Conservation (phyloP, 1,140 invertebrate species). For the Anoplolepis gracilipes region DNA sequence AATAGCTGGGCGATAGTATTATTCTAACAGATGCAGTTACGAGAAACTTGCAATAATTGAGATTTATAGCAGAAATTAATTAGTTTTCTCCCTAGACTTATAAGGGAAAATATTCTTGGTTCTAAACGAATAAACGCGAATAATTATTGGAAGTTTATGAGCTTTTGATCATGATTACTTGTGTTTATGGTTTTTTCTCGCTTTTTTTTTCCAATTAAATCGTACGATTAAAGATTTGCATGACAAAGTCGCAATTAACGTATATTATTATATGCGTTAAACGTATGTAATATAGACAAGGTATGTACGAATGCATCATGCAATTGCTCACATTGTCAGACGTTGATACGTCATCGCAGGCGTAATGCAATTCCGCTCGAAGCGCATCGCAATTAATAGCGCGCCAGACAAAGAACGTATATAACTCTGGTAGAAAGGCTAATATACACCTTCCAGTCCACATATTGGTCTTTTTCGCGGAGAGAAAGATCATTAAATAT, state of each 20-base stretch:
- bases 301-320: constrained; percentile 55
- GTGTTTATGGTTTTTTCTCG: neutral
- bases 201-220: neutral
- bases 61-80: neutral
- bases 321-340: constrained; percentile 78
- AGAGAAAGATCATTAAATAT: neutral
- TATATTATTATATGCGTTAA: no score
- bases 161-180: neutral
- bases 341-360: constrained; percentile 57
- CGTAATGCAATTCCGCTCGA: constrained; percentile 23
- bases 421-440: neutral
- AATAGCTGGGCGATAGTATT: neutral
- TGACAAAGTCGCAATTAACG: neutral
- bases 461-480: neutral
- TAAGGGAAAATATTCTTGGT: neutral
- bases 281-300: neutral
- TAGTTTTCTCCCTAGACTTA: neutral
- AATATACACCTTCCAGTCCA: constrained; percentile 21
- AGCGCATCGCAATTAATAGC: constrained; percentile 2
- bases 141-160: neutral
- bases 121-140: neutral
- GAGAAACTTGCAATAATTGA: neutral
- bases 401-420: constrained; percentile 8
- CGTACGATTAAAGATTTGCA: neutral
- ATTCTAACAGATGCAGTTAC: neutral